These are phyloP conservation scores for Octomys mimax DNA, from an alignment of 2,797 vertebrate genomes.

Conservation along the genomic window DNA sequence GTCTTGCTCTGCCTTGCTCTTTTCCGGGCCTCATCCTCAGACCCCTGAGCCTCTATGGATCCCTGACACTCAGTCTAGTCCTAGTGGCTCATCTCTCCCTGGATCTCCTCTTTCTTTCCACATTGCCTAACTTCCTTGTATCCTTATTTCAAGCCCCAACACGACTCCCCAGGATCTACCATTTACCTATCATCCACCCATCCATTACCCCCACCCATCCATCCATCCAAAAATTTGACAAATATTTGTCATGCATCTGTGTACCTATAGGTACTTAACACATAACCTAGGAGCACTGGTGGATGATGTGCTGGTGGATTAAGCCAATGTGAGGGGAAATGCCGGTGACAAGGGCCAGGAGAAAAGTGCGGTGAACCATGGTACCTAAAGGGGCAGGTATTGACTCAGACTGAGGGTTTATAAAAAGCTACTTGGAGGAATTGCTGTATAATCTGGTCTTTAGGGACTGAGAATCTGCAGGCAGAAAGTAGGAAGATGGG, in stretches of 20 bases:
- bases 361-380: neutral
- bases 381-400: neutral
- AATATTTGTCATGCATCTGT: neutral
- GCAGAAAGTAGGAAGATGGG: neutral
- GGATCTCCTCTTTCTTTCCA: neutral
- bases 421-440: neutral
- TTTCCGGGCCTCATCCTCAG: neutral
- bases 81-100: neutral
- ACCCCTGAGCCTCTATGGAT: neutral
- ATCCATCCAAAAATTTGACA: neutral
- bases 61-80: neutral
- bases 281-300: neutral
- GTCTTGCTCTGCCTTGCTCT: neutral
- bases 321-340: neutral
- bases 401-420: neutral
- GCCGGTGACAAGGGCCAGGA: neutral
- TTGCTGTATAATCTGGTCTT: neutral
- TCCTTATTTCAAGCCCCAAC: neutral
- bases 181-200: neutral
- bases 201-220: neutral
- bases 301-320: neutral
- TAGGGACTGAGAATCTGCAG: neutral
- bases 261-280: neutral
- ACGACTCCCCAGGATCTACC: neutral
- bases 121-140: neutral